Evolutionary conservation across 2,113 vertebrate species (phyloP).

Genomic region (Tauraco erythrolophus): DNA sequence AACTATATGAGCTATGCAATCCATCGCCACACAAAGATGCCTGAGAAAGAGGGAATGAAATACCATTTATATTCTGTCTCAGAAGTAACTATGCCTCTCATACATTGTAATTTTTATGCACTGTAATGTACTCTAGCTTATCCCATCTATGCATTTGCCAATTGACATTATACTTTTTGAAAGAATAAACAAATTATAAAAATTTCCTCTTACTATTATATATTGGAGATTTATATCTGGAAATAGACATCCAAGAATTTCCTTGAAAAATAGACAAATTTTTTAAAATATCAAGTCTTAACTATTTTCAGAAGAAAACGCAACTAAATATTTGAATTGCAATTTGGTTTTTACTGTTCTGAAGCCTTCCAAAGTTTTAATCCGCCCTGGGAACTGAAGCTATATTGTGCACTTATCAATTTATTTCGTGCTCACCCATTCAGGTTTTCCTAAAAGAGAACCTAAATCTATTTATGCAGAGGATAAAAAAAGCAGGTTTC

Average conservation of each 20-base stretch:
- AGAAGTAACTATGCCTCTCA: neutral
- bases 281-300: neutral
- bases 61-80: neutral
- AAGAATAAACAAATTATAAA: neutral
- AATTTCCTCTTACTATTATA: neutral
- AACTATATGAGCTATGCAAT: constrained; percentile 81
- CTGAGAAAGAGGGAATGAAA: constrained; percentile 75
- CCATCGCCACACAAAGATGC: constrained; percentile 83
- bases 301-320: neutral
- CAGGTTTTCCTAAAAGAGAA: neutral
- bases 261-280: neutral
- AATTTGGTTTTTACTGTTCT: neutral
- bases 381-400: neutral
- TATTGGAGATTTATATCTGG: too few relatives aligned
- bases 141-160: neutral
- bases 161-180: neutral
- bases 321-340: neutral
- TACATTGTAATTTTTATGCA: neutral
- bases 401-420: neutral
- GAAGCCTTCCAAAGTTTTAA: neutral
- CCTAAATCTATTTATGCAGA: neutral
- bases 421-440: neutral
- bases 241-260: neutral
- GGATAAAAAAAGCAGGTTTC: neutral
- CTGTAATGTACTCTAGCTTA: neutral